Percentiles rank a stretch among this genome's conserved stretches.
Conservation (phyloP, 2,888 invertebrate species). For the Charanyca ferruginea region DNA sequence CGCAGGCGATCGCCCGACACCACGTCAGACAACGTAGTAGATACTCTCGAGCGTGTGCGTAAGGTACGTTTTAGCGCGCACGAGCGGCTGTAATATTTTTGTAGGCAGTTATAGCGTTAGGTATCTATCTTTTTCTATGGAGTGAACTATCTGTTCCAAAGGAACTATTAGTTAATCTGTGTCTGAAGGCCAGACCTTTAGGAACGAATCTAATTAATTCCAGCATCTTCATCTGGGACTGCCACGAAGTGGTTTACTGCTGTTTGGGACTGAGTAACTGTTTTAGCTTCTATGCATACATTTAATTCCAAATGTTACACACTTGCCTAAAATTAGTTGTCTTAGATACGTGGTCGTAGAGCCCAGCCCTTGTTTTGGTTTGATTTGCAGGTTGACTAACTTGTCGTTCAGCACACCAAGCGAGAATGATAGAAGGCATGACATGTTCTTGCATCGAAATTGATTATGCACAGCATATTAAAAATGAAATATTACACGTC, state of each 20-base stretch:
- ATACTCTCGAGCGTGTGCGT: too few species aligned
- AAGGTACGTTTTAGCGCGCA: too few species aligned
- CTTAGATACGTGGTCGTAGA: background rate
- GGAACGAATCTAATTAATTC: background rate
- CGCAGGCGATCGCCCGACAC: too few species aligned
- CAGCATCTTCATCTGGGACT: background rate
- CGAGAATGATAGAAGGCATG: conserved; percentile 1
- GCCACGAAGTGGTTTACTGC: background rate
- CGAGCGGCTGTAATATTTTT: too few species aligned
- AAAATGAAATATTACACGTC: conserved; percentile 14
- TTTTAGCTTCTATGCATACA: background rate
- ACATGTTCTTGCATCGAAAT: conserved; percentile 28
- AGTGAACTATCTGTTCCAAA: too few species aligned
- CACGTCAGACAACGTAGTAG: too few species aligned
- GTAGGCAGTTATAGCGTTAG: too few species aligned
- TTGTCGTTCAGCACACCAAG: background rate
- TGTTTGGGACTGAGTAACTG: too few species aligned
- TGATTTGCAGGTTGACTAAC: background rate
- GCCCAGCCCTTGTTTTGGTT: background rate
- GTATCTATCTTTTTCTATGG: too few species aligned
- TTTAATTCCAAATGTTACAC: background rate
- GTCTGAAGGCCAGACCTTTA: background rate
- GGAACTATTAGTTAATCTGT: too few species aligned
- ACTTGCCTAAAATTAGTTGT: background rate
- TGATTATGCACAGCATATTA: conserved; percentile 21